These are phyloP conservation scores for Columba janthina DNA, from an alignment of 2,113 vertebrate species.

Conservation along the genomic window DNA sequence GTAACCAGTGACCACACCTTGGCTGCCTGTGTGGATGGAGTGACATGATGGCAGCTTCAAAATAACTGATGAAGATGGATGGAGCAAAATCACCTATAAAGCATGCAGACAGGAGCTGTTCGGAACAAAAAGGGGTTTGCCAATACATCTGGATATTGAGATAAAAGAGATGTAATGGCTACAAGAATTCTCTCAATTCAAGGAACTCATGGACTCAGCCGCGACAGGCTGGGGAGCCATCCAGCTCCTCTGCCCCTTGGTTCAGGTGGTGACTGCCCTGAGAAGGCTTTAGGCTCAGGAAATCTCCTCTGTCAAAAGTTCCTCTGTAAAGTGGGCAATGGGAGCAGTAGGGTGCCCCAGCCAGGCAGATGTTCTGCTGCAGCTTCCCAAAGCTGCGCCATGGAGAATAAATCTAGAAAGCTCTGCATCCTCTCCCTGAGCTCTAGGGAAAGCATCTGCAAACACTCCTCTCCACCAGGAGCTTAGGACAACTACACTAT, in stretches of 20 bases:
- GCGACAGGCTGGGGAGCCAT: too few relatives aligned
- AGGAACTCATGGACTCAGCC: conserved; percentile 14
- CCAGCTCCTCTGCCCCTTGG: too few relatives aligned
- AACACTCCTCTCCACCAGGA: background rate
- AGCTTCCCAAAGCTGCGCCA: background rate
- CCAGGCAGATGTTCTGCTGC: fast-evolving
- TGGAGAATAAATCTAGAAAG: background rate
- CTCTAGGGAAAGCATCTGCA: background rate
- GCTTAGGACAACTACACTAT: background rate
- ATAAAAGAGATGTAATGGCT: background rate
- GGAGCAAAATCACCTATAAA: background rate
- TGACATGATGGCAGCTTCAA: background rate
- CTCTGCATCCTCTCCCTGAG: background rate
- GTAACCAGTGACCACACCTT: background rate
- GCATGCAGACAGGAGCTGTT: conserved; percentile 4
- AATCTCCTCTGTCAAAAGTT: too few relatives aligned
- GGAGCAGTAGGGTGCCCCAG: background rate
- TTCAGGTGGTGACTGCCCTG: too few relatives aligned
- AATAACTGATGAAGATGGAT: background rate
- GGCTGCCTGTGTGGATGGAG: background rate
- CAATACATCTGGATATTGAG: background rate
- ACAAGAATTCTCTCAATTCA: conserved; percentile 47
- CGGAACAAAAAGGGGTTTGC: background rate
- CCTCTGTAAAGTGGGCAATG: background rate
- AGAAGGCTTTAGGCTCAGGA: too few relatives aligned